Conservation (phyloP, 2,113 vertebrate species). For the Colaptes auratus region DNA sequence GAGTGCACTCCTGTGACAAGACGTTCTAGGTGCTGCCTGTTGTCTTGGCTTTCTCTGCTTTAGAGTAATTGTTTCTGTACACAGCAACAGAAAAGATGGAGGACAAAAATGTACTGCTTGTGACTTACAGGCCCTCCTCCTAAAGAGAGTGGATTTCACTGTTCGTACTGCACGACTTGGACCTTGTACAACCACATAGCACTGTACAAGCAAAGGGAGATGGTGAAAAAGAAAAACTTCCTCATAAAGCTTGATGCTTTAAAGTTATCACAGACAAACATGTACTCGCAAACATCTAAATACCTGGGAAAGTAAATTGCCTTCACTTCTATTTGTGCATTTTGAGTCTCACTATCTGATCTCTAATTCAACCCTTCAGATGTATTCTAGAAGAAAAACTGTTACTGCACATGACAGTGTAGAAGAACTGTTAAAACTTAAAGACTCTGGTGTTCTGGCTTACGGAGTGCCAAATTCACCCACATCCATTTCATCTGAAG, state of each 20-base stretch:
- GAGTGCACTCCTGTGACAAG: background rate
- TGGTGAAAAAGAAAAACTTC: background rate
- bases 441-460: background rate
- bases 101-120: background rate
- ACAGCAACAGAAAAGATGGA: background rate
- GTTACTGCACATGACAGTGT: background rate
- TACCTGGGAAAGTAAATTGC: background rate
- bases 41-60: background rate
- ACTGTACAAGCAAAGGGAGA: background rate
- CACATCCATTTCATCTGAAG: background rate
- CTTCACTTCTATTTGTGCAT: background rate
- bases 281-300: background rate
- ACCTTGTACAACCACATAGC: background rate
- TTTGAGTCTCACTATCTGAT: background rate
- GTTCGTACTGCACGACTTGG: background rate
- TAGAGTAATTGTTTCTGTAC: background rate
- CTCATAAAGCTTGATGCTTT: background rate
- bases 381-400: background rate
- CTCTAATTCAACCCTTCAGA: background rate
- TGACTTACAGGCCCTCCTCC: background rate
- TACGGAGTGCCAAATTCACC: conserved; percentile 13
- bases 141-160: background rate
- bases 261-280: background rate
- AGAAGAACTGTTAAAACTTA: background rate
- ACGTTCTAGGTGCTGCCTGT: background rate